Evolutionary conservation across 2,797 vertebrate genomes (phyloP).

Genomic region (Lindbergichthys nudifrons): DNA sequence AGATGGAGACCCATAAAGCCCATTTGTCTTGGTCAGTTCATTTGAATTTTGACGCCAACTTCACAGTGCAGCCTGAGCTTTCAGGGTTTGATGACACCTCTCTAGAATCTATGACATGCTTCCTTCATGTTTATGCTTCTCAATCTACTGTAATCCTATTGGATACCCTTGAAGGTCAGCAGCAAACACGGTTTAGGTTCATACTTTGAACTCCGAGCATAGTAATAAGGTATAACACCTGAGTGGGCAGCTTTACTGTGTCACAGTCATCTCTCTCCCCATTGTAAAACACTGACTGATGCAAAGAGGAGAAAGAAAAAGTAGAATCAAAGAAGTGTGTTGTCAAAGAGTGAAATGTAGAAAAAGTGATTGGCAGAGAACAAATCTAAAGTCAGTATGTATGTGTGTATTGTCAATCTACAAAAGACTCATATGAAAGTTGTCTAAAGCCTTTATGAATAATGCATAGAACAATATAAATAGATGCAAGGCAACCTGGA

Average conservation of each 20-base stretch:
- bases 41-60: slow-evolving; percentile 10
- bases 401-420: slow-evolving; percentile 8
- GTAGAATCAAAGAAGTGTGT: slow-evolving; percentile 15
- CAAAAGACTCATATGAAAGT: slow-evolving; percentile 40
- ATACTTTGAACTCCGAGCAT: slow-evolving; percentile 9
- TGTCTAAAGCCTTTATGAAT: slow-evolving; percentile 48
- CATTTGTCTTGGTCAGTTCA: not conserved
- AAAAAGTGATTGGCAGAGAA: not conserved
- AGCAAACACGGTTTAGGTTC: slow-evolving; percentile 11
- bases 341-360: not conserved
- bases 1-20: slow-evolving; percentile 1
- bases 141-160: slow-evolving; percentile 17
- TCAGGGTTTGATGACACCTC: not conserved
- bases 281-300: not conserved
- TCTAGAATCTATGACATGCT: slow-evolving; percentile 10
- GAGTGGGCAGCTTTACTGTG: not conserved
- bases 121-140: slow-evolving; percentile 10
- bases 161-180: slow-evolving; percentile 23
- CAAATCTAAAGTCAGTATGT: slow-evolving; percentile 14
- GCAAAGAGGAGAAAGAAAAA: slow-evolving; percentile 2
- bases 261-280: not conserved
- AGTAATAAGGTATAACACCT: not conserved
- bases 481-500: slow-evolving; percentile 33
- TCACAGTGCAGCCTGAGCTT: not conserved
- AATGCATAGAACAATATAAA: slow-evolving; percentile 49